Evolutionary conservation across 2,888 invertebrate genomes (phyloP), one percentile per base, ranked within the genome.

Genomic region (Phyto melanocephala): DNA sequence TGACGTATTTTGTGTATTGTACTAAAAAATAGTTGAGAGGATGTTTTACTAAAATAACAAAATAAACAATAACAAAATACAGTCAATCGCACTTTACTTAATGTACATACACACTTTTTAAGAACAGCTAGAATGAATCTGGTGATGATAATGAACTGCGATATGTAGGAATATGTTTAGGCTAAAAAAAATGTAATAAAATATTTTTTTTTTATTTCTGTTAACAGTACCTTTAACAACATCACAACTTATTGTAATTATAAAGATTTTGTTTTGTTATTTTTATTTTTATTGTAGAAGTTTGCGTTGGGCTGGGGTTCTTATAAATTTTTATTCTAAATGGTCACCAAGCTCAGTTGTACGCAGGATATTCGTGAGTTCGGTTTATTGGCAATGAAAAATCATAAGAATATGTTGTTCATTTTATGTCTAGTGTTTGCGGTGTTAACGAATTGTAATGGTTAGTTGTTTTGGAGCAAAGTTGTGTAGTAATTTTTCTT

Each of bases 351-450:
- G 47, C 1, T 84, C 85, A 86, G 86, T 86, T 81, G 81, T 50
- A 42, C 67, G 67, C 84, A 84, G 85, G 85, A 86, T 71, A 85
- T 85, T 77, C 80, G 56, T 50, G 76, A 78, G 80, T 77, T 81
- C 37, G 80, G 84, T 80, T 67, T 80, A 72, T 54, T 68, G 45
- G 24, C 81, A 74, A 68, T 74, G 76, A 71, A 68, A 71, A 71
- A 80, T 77, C 77, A 75, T 62, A 62, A 1, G 0, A 68, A 20
- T 68, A 54, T 81, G 81, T 28, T 82, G 82, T 79, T 82, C 56
- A 75, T 47, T 65, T 76, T 82, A 71, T 79, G 75, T 42, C 15
- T 79, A 4, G n/a, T 70, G 40, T n/a, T 45, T 8, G 3, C 40
- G 33, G 45, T 79, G 22, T 62, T 56, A 62, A 62, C 71, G 71